These are phyloP conservation scores for Hydroisotoma schaefferi DNA, from an alignment of 2,888 invertebrate genomes.

Conservation along the genomic window DNA sequence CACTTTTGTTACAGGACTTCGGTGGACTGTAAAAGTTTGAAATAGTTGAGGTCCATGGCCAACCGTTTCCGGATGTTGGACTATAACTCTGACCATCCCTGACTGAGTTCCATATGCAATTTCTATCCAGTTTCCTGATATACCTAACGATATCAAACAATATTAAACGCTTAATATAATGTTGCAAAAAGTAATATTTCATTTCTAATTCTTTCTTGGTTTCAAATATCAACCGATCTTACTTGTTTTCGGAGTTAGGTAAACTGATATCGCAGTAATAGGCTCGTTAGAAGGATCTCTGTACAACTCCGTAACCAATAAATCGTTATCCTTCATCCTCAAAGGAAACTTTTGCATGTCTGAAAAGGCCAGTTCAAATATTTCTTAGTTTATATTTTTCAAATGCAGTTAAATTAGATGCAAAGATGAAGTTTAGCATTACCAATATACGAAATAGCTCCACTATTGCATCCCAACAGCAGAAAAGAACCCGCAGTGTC, in stretches of 20 bases:
- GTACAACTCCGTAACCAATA: constrained; percentile 93
- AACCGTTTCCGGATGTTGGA: constrained; percentile 98
- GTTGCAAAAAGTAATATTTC: neutral
- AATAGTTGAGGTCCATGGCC: constrained; percentile 94
- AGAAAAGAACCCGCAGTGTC: constrained; percentile 96
- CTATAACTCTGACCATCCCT: constrained; percentile 93
- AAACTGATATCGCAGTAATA: constrained; percentile 96
- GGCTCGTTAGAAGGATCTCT: constrained; percentile 90
- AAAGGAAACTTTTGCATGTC: constrained; percentile 99
- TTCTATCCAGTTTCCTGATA: constrained; percentile 99
- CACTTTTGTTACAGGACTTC: constrained; percentile 91
- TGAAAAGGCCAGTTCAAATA: constrained; percentile 54
- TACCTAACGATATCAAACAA: constrained; percentile 59
- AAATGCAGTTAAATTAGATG: neutral
- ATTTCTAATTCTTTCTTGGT: neutral
- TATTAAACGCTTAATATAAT: neutral
- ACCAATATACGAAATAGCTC: constrained; percentile 96
- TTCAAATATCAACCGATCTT: constrained; percentile 39
- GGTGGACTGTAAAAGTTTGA: constrained; percentile 96
- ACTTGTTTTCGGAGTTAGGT: constrained; percentile 98
- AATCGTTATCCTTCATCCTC: constrained; percentile 98
- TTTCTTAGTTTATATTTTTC: no score
- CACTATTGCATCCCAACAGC: constrained; percentile 90
- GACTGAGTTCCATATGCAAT: constrained; percentile 97
- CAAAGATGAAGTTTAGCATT: neutral